A percentile compares a stretch with the other conserved stretches of the same genome.
Evolutionary conservation across 2,888 invertebrate genomes (phyloP).

Genomic region (Heliconius cydno): DNA sequence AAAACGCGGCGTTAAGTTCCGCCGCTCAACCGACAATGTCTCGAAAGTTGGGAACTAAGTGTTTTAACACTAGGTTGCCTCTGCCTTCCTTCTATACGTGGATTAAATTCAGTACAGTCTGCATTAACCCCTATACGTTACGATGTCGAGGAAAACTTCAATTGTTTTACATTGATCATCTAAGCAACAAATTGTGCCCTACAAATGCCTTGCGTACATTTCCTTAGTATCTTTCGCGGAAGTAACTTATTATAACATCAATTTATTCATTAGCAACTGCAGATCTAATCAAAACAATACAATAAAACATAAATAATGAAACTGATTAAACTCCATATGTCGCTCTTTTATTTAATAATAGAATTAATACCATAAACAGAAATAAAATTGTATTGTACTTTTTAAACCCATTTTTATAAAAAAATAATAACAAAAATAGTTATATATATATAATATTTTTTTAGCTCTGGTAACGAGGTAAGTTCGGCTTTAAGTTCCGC

Average conservation of each 20-base stretch:
- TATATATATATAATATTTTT: no score
- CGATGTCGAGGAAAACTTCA: not conserved
- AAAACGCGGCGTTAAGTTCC: not conserved
- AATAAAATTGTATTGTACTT: no score
- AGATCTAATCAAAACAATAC: not conserved
- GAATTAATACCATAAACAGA: not conserved
- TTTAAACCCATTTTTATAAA: no score
- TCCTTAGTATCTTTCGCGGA: slow-evolving; percentile 9
- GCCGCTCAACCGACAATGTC: not conserved
- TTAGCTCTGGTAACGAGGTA: no score
- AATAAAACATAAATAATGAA: not conserved
- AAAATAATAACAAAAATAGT: no score
- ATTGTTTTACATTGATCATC: not conserved
- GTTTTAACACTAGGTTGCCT: not conserved
- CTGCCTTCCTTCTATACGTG: not conserved
- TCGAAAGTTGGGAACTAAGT: not conserved
- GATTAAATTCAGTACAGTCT: not conserved
- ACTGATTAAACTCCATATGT: not conserved
- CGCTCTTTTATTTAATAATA: not conserved
- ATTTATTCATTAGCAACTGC: not conserved
- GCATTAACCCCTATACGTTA: not conserved
- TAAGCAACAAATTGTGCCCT: not conserved
- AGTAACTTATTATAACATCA: not conserved
- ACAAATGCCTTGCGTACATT: not conserved
- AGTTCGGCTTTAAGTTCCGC: no score